Evolutionary conservation across 1,140 invertebrate genomes (phyloP).

Genomic region (Camponotus vicinus): DNA sequence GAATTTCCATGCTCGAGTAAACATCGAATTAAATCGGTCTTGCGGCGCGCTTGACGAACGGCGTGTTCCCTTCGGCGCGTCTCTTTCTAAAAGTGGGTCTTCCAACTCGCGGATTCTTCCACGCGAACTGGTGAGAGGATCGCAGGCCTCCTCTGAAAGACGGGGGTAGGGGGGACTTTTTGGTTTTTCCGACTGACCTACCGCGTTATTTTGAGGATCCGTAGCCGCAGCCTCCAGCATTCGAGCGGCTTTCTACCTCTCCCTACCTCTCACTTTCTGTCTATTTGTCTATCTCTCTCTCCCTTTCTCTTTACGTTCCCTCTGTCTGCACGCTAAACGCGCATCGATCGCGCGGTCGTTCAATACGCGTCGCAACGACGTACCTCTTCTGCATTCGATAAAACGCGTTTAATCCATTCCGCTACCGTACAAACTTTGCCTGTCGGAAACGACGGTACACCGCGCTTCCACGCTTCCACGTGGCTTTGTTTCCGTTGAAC

Average conservation of each 20-base stretch:
- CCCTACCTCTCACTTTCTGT: neutral
- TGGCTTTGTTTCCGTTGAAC: conserved; percentile 61
- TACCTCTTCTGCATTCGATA: conserved; percentile 55
- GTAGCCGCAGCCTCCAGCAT: neutral
- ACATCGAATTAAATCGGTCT: conserved; percentile 36
- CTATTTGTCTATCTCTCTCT: neutral
- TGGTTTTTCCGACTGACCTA: conserved; percentile 35
- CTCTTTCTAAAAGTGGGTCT: conserved; percentile 32
- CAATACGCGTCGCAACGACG: conserved; percentile 50
- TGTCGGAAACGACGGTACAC: conserved; percentile 40
- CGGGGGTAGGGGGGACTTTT: neutral
- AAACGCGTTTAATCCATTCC: conserved; percentile 57
- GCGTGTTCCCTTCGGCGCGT: neutral
- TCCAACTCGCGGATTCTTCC: conserved; percentile 37
- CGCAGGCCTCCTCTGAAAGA: neutral
- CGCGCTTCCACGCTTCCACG: conserved; percentile 46
- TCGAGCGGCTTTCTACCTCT: neutral
- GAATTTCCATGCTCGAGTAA: conserved; percentile 20
- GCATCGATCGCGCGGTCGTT: conserved; percentile 54
- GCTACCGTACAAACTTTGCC: conserved; percentile 40
- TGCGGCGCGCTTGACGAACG: conserved; percentile 6
- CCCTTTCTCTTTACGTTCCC: neutral
- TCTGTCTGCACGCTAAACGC: conserved; percentile 38
- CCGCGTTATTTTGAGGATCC: conserved; percentile 41
- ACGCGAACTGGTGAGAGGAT: conserved; percentile 20